Conservation (phyloP, 2,797 vertebrate species). For the Sebastes kiyomatsui region DNA sequence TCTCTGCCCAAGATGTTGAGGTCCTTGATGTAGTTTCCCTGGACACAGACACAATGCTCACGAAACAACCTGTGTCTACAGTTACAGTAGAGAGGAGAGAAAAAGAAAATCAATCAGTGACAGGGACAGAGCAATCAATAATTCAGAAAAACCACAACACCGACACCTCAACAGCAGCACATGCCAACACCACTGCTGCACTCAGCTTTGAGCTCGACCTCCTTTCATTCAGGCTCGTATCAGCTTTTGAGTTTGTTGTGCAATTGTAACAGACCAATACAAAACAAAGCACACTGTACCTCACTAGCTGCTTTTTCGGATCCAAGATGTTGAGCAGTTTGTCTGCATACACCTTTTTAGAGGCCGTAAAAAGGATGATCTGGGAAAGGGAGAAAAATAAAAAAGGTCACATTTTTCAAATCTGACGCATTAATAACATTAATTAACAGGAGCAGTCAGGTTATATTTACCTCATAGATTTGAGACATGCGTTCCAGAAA, state of each 20-base stretch:
- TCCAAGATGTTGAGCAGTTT: conserved; percentile 99
- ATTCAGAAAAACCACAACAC: conserved; percentile 72
- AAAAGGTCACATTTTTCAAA: neutral
- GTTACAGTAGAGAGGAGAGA: conserved; percentile 25
- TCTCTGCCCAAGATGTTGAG: conserved; percentile 98
- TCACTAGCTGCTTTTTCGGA: conserved; percentile 98
- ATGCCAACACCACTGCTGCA: neutral
- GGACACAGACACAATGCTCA: conserved; percentile 98
- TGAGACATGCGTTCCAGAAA: conserved; percentile 99
- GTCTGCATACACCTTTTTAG: conserved; percentile 99
- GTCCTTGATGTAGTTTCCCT: conserved; percentile 99
- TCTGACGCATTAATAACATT: neutral
- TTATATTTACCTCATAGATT: conserved; percentile 93
- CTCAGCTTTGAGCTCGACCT: neutral
- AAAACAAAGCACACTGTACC: conserved; percentile 78
- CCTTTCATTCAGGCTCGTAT: neutral
- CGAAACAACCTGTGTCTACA: conserved; percentile 96
- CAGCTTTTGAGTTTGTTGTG: neutral
- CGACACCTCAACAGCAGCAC: conserved; percentile 56
- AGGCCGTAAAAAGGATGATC: conserved; percentile 99
- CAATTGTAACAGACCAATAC: neutral
- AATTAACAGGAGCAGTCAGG: neutral
- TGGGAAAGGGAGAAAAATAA: conserved; percentile 49
- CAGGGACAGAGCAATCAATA: conserved; percentile 58
- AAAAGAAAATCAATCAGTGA: conserved; percentile 44